Conservation (phyloP, 2,888 invertebrate species). For the Drosophila mettleri region DNA sequence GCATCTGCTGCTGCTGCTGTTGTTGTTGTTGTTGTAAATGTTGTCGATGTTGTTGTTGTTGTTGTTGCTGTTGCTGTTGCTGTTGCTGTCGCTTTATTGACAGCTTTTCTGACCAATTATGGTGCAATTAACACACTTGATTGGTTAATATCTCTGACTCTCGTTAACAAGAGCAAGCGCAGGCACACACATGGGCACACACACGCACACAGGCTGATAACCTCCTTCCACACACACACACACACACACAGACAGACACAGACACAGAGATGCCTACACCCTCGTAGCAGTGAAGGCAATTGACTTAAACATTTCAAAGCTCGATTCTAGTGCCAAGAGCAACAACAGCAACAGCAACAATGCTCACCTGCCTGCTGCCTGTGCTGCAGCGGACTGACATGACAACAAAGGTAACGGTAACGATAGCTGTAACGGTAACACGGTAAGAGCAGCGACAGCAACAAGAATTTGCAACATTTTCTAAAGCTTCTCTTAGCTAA, state of each 20-base stretch:
- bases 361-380: slow-evolving; percentile 1
- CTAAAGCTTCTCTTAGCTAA: slow-evolving; percentile 39
- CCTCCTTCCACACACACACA: neutral
- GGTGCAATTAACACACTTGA: slow-evolving; percentile 79
- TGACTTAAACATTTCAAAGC: slow-evolving; percentile 68
- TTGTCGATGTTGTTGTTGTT: slow-evolving; percentile 7
- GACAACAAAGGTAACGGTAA: slow-evolving; percentile 23
- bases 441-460: neutral
- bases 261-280: neutral
- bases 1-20: slow-evolving; percentile 31
- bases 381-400: neutral
- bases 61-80: slow-evolving; percentile 4
- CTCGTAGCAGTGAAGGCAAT: slow-evolving; percentile 24
- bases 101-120: slow-evolving; percentile 77
- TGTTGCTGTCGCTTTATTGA: slow-evolving; percentile 44
- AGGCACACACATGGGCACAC: neutral
- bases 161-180: slow-evolving; percentile 11
- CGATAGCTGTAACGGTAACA: too few species aligned
- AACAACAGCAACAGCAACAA: neutral
- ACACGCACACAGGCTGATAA: neutral
- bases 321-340: slow-evolving; percentile 10
- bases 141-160: slow-evolving; percentile 59
- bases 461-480: slow-evolving; percentile 20
- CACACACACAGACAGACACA: neutral
- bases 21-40: slow-evolving; percentile 3